Evolutionary conservation across 1,140 invertebrate genomes (phyloP).

Genomic region (Apis cerana): DNA sequence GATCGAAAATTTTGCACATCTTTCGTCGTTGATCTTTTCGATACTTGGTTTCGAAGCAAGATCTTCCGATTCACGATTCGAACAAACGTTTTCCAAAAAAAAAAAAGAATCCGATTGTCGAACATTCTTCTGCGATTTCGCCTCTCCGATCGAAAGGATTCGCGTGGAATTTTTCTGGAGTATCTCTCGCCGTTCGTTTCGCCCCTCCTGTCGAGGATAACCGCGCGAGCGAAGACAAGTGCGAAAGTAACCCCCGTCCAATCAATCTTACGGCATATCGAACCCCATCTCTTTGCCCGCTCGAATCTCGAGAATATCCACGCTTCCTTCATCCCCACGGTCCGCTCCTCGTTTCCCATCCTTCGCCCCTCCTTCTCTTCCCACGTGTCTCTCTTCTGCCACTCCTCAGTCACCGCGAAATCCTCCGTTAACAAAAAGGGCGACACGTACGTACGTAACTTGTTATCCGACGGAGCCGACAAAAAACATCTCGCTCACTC

Average conservation of each 20-base stretch:
- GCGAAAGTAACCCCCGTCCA: conserved; percentile 62
- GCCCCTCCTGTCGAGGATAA: conserved; percentile 5
- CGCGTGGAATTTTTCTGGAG: conserved; percentile 15
- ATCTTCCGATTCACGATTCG: neutral
- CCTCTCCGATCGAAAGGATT: neutral
- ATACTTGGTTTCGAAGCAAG: too few species aligned
- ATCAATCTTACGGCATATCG: conserved; percentile 65
- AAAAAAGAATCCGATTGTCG: too few species aligned
- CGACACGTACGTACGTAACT: conserved; percentile 32
- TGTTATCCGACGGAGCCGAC: conserved; percentile 16
- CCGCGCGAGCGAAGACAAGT: conserved; percentile 64
- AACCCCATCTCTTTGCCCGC: conserved; percentile 9
- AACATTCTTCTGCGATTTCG: too few species aligned
- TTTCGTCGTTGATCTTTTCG: too few species aligned
- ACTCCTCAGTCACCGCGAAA: conserved; percentile 42
- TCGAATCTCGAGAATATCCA: conserved; percentile 42
- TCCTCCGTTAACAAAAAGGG: conserved; percentile 55
- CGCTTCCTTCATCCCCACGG: conserved; percentile 28
- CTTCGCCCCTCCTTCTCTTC: neutral
- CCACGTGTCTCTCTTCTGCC: conserved; percentile 5
- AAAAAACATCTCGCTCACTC: neutral
- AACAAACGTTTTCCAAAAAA: too few species aligned
- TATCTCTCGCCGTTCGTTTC: conserved; percentile 16
- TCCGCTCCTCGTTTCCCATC: conserved; percentile 34
- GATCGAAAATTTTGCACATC: neutral